Evolutionary conservation across 2,888 invertebrate species (phyloP).

Genomic region (Agrotis clavis): DNA sequence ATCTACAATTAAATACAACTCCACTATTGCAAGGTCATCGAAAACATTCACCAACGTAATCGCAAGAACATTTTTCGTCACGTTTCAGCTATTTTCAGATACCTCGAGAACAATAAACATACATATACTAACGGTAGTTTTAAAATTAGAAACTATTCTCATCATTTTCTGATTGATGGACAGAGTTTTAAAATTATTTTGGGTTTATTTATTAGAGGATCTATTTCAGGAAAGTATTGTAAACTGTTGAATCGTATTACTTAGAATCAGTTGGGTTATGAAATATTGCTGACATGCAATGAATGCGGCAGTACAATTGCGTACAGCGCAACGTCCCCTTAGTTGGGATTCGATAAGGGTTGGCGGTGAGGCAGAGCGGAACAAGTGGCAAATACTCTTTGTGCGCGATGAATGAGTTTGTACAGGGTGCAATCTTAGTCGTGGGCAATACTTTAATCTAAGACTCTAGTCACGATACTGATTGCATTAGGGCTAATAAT

Average conservation of each 20-base stretch:
- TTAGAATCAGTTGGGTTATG: conserved; percentile 2
- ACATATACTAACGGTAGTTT: conserved; percentile 5
- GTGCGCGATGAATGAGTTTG: conserved; percentile 73
- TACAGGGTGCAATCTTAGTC: no score
- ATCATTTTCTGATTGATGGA: conserved; percentile 29
- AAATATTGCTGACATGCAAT: conserved; percentile 28
- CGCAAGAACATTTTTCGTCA: conserved; percentile 23
- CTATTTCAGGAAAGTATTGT: conserved; percentile 38
- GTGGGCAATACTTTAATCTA: no score
- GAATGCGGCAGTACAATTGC: conserved; percentile 44
- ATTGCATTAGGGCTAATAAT: no score
- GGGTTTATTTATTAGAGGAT: conserved; percentile 40
- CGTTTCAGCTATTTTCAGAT: conserved; percentile 39
- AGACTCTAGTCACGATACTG: no score
- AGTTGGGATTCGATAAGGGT: conserved; percentile 67
- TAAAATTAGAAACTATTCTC: conserved; percentile 36
- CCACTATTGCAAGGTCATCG: conserved; percentile 9
- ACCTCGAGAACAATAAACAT: conserved; percentile 13
- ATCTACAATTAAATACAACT: conserved; percentile 12
- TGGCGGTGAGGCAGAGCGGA: conserved; percentile 71
- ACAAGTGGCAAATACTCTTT: conserved; percentile 82
- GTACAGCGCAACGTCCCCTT: conserved; percentile 49
- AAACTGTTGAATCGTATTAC: conserved; percentile 6
- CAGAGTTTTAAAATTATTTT: conserved; percentile 28
- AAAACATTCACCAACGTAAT: conserved; percentile 21